Evolutionary conservation across 2,888 invertebrate species (phyloP).

Genomic region (Linnaemya vulpina): DNA sequence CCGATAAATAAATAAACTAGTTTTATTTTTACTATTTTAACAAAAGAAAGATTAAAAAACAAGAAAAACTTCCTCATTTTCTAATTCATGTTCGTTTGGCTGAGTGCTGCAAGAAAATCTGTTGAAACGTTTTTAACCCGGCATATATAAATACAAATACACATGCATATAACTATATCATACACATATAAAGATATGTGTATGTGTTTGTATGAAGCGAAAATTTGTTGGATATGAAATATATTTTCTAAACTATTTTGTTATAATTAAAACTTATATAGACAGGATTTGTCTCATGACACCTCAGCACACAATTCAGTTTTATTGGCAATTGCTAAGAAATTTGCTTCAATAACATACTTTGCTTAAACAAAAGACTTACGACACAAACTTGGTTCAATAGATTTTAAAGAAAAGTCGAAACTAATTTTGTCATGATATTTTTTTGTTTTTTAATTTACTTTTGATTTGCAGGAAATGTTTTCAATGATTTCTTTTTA

Average conservation of each 20-base stretch:
- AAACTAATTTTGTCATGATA: not conserved
- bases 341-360: not conserved
- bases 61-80: conserved; percentile 67
- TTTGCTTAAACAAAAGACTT: not conserved
- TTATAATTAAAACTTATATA: conserved; percentile 39
- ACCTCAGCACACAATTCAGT: not conserved
- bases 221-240: conserved; percentile 12
- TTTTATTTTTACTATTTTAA: conserved; percentile 53
- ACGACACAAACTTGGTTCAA: conserved; percentile 14
- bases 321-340: conserved; percentile 9
- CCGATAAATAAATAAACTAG: conserved; percentile 60
- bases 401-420: not conserved
- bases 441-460: not conserved
- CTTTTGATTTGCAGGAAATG: not conserved
- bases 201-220: not conserved
- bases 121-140: conserved; percentile 11
- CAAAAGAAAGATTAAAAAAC: conserved; percentile 35
- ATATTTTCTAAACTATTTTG: conserved; percentile 12
- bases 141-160: not conserved
- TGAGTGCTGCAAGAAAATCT: conserved; percentile 37
- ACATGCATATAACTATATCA: not conserved
- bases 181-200: too few relatives aligned
- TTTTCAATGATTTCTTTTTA: not conserved
- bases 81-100: not conserved
- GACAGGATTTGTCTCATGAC: not conserved